Evolutionary conservation across 1,140 invertebrate genomes (phyloP).

Genomic region (Eulimnadia texana): DNA sequence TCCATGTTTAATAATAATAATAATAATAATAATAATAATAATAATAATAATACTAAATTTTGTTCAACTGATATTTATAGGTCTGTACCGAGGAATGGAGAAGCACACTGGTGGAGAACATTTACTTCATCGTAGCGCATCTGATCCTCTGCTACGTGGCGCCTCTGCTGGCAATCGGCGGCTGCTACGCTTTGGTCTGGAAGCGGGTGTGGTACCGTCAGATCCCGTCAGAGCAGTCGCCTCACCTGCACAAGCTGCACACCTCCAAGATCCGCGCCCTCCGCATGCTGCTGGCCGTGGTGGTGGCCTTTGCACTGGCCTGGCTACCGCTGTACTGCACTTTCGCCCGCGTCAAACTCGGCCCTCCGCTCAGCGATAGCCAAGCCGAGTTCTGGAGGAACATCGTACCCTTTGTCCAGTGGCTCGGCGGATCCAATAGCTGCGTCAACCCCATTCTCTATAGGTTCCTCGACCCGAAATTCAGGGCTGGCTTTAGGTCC

Average conservation of each 20-base stretch:
- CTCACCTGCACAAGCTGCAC: neutral
- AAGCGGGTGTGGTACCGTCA: slow-evolving; percentile 29
- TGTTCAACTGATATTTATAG: slow-evolving; percentile 19
- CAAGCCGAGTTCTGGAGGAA: slow-evolving; percentile 30
- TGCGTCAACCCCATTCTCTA: slow-evolving; percentile 40
- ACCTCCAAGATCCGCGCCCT: slow-evolving; percentile 35
- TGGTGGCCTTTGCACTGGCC: slow-evolving; percentile 43
- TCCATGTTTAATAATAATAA: no score
- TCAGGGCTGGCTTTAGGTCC: neutral
- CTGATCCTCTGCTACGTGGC: slow-evolving; percentile 42
- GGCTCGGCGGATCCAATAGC: slow-evolving; percentile 41
- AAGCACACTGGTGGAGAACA: slow-evolving; percentile 27
- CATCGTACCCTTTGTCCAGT: slow-evolving; percentile 43
- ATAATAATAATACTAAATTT: no score
- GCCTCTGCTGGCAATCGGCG: slow-evolving; percentile 33
- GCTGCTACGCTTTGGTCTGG: slow-evolving; percentile 41
- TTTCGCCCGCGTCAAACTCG: slow-evolving; percentile 33
- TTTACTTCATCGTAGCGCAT: slow-evolving; percentile 41
- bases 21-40: no score
- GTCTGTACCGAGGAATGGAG: slow-evolving; percentile 36
- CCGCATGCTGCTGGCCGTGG: slow-evolving; percentile 48
- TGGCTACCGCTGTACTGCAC: slow-evolving; percentile 48
- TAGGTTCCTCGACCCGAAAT: slow-evolving; percentile 30
- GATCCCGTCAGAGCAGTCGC: slow-evolving; percentile 12
- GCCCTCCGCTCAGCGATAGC: slow-evolving; percentile 19